Evolutionary conservation across 2,797 vertebrate genomes (phyloP).

Genomic region (Schizopygopsis malacanthus): DNA sequence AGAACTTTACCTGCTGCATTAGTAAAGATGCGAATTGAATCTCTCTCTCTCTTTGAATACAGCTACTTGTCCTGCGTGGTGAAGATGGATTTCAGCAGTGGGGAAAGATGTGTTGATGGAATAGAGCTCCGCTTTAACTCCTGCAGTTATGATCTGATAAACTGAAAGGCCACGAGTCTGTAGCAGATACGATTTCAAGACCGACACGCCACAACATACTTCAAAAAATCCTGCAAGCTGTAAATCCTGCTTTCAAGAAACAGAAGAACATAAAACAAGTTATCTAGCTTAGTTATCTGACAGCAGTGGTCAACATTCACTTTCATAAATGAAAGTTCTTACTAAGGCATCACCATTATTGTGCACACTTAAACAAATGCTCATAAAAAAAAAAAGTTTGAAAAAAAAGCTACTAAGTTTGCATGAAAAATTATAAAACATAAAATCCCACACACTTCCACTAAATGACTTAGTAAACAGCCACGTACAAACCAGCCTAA

Average conservation of each 20-base stretch:
- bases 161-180: conserved; percentile 13
- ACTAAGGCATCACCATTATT: not conserved
- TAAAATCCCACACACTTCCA: not conserved
- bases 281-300: not conserved
- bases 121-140: conserved; percentile 15
- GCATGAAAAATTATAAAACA: not conserved
- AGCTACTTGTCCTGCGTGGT: not conserved
- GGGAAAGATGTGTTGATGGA: conserved; percentile 20
- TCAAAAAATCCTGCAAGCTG: not conserved
- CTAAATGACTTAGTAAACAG: not conserved
- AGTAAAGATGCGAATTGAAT: conserved; percentile 38
- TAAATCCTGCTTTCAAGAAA: not conserved
- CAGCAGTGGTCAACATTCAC: not conserved
- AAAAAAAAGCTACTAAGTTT: not conserved
- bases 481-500: not conserved
- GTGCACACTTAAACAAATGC: not conserved
- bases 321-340: not conserved
- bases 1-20: conserved; percentile 58
- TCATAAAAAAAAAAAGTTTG: not conserved
- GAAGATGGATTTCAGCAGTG: conserved; percentile 27
- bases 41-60: conserved; percentile 18
- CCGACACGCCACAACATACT: not conserved
- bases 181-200: not conserved
- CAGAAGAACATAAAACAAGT: not conserved
- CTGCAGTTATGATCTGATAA: conserved; percentile 35